These are phyloP conservation scores for Copidosoma floridanum DNA, from an alignment of 1,140 invertebrate genomes.

Conservation along the genomic window DNA sequence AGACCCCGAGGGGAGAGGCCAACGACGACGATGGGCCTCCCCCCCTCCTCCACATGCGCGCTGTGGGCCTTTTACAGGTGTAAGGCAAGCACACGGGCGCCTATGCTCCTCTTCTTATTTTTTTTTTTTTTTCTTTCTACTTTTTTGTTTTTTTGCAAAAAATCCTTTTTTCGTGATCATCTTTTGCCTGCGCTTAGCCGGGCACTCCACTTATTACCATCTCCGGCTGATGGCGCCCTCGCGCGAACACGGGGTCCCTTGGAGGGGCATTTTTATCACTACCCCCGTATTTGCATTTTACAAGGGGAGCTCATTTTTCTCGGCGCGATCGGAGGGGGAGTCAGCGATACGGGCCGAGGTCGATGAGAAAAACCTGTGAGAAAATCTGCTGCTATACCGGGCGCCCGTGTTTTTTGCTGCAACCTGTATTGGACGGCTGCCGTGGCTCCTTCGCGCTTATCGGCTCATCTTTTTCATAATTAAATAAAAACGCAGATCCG, in stretches of 20 bases:
- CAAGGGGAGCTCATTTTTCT: conserved; percentile 12
- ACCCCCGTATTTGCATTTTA: conserved; percentile 13
- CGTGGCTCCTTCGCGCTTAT: too few relatives aligned
- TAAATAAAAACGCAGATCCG: too few relatives aligned
- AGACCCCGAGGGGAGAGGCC: conserved; percentile 13
- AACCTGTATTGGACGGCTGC: too few relatives aligned
- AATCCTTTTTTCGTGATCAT: background rate
- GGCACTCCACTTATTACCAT: conserved; percentile 4
- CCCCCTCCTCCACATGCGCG: conserved; percentile 35
- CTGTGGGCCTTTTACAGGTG: conserved; percentile 35
- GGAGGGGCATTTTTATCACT: conserved; percentile 6
- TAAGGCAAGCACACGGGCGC: conserved; percentile 32
- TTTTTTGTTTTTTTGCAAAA: background rate
- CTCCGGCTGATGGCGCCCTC: too few relatives aligned
- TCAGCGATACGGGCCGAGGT: background rate
- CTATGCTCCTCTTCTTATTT: background rate
- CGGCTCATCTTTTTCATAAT: too few relatives aligned
- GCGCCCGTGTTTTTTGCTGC: too few relatives aligned
- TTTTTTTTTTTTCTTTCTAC: conserved; percentile 12
- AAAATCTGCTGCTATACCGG: background rate
- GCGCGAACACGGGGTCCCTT: background rate
- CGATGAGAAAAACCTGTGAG: background rate
- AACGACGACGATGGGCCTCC: conserved; percentile 31
- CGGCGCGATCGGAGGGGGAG: background rate
- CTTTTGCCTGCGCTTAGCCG: background rate